phyloP scores from a whole-genome alignment of 2,888 invertebrate species.

The Agrotis exclamationis region DNA sequence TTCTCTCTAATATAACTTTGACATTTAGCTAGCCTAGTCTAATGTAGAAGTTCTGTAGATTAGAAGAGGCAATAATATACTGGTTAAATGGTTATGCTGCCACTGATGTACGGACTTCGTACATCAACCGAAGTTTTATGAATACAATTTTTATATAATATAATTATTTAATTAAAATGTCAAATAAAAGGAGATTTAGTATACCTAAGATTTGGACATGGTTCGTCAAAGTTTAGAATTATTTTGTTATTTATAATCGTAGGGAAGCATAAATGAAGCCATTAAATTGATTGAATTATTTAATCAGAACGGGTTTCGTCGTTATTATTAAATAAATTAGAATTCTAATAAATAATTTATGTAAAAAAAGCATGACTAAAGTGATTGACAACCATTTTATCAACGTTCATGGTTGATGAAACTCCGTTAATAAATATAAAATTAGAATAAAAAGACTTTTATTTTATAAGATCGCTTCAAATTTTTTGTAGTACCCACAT shows the following conservation, averaged over 20 bases:
- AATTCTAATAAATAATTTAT: neutral
- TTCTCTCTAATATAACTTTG: neutral
- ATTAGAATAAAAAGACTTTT: no score
- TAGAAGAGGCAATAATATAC: neutral
- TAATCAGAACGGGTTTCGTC: neutral
- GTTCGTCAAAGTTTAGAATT: constrained; percentile 1
- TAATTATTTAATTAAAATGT: neutral
- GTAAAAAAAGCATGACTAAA: neutral
- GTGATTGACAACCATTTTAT: neutral
- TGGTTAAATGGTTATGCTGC: neutral
- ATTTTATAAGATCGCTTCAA: no score
- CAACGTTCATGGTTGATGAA: neutral
- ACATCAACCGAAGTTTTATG: constrained; percentile 24
- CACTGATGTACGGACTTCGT: neutral
- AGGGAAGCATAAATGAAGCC: neutral
- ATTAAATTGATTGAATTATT: constrained; percentile 8
- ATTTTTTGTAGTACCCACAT: no score
- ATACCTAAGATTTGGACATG: neutral
- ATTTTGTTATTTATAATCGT: neutral
- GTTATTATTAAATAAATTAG: neutral
- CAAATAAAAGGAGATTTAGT: constrained; percentile 6
- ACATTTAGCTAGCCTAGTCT: neutral
- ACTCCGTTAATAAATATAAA: no score
- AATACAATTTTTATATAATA: neutral
- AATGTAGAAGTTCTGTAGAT: neutral